phyloP scores from a whole-genome alignment of 2,888 invertebrate genomes.

The Lagria hirta region DNA sequence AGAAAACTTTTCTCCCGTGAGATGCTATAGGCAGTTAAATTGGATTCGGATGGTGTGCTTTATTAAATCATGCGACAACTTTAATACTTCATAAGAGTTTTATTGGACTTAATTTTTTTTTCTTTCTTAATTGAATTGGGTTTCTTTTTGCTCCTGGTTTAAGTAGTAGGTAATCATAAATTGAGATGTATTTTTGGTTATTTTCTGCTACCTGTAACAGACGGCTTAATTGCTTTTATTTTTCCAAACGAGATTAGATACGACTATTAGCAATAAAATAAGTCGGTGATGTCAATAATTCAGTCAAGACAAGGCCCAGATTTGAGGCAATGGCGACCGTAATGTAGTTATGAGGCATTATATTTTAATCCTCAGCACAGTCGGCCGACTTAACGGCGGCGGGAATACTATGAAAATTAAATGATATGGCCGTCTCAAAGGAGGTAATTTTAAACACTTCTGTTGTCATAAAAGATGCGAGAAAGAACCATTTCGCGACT shows the following conservation, averaged over 20 bases:
- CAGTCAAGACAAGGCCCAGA: slow-evolving; percentile 38
- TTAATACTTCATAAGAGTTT: slow-evolving; percentile 43
- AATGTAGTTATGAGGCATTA: slow-evolving; percentile 52
- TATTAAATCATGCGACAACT: slow-evolving; percentile 42
- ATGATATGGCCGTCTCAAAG: slow-evolving; percentile 52
- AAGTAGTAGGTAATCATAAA: slow-evolving; percentile 1
- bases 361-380: slow-evolving; percentile 48
- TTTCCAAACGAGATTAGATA: slow-evolving; percentile 3
- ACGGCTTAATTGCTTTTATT: slow-evolving; percentile 34
- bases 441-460: slow-evolving; percentile 56
- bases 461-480: slow-evolving; percentile 53
- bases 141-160: too few species aligned
- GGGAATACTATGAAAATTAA: slow-evolving; percentile 53
- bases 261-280: slow-evolving; percentile 13
- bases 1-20: slow-evolving; percentile 46
- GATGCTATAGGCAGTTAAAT: slow-evolving; percentile 46
- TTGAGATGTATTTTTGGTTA: neutral
- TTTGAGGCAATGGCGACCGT: slow-evolving; percentile 45
- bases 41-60: slow-evolving; percentile 39
- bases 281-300: slow-evolving; percentile 44
- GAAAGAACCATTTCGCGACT: slow-evolving; percentile 51
- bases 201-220: too few species aligned
- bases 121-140: slow-evolving; percentile 12
- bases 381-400: slow-evolving; percentile 41
- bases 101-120: slow-evolving; percentile 33